Evolutionary conservation across 1,140 invertebrate genomes (phyloP).

Genomic region (Panonychus citri): DNA sequence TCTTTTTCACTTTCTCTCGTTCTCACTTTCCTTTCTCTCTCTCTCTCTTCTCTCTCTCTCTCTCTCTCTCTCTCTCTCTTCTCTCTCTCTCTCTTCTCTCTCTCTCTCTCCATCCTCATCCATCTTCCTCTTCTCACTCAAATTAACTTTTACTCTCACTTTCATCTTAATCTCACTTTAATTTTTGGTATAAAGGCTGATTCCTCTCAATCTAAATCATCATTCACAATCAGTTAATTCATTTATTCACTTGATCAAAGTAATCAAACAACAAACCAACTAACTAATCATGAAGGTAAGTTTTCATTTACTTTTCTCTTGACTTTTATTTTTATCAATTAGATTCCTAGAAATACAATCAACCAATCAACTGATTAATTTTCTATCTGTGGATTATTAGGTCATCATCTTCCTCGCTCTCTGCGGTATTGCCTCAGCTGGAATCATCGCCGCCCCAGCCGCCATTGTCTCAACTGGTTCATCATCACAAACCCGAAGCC

Average conservation of each 20-base stretch:
- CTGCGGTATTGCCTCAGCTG: not conserved
- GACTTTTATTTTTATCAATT: not conserved
- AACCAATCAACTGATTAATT: not conserved
- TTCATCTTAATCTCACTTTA: not conserved
- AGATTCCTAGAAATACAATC: not conserved
- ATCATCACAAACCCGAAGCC: constrained; percentile 14
- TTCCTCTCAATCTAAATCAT: not conserved
- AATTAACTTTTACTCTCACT: not conserved
- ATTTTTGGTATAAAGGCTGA: not conserved
- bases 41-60: not conserved
- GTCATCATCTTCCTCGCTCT: constrained; percentile 1
- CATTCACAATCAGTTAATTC: not conserved
- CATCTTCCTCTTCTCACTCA: not conserved
- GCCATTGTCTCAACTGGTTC: constrained; percentile 16
- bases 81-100: not conserved
- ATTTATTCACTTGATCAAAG: not conserved
- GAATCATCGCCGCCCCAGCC: constrained; percentile 5
- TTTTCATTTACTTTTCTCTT: not conserved
- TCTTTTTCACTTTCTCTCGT: not conserved
- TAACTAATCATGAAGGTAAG: constrained; percentile 6
- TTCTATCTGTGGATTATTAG: not conserved
- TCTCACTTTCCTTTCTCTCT: not conserved
- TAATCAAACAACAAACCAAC: constrained; percentile 17
- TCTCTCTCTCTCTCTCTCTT: not conserved
- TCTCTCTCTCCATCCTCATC: not conserved